Evolutionary conservation across 2,113 vertebrate genomes (phyloP), one percentile per base, ranked within the genome.

Genomic region (Catagonus wagneri): DNA sequence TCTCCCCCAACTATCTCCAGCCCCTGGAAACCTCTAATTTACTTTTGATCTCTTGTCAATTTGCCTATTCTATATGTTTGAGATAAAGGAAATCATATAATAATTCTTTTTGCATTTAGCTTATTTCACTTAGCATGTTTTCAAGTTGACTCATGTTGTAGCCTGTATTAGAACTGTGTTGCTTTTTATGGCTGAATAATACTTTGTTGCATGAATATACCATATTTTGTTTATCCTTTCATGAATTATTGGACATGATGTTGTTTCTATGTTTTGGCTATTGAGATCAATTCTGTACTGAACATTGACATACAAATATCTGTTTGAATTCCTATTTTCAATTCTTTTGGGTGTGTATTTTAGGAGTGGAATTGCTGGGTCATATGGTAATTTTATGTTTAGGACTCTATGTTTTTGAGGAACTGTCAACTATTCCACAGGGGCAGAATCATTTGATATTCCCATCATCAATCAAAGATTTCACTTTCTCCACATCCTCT

Each of bases 111-210:
- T 39, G 3, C 65, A 66, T 19, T 60, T 89, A 58, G 58, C 14
- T 71, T 91, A 52, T 52, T 83, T 96, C 29, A 71, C 20, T 58
- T 76, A 71, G 27, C n/a, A 68, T 83, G 13, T 78, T 81, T 94
- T 71, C 16, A 71, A 92, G 29, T 69, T 83, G 17, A 89, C 19
- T 2, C 8, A 25, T 75, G 13, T 74, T 85, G 39, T 22, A 54
- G 66, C 25, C 25, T 92, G 34, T 34, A 54, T 69, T 32, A 85
- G 65, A 88, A 25, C n/a, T 23, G 29, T 8, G 22, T 66, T 44
- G 44, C 44, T 89, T 85, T 68, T 89, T 25, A 89, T 44, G 54
- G 15, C n/a, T 80, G 25, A 63, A 58, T 69, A 80, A 34, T 69
- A 75, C 69, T 60, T 23, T 17, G 29, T 44, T 84, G 25, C 1